phyloP scores from a whole-genome alignment of 2,113 vertebrate species.

The Echinops telfairi region DNA sequence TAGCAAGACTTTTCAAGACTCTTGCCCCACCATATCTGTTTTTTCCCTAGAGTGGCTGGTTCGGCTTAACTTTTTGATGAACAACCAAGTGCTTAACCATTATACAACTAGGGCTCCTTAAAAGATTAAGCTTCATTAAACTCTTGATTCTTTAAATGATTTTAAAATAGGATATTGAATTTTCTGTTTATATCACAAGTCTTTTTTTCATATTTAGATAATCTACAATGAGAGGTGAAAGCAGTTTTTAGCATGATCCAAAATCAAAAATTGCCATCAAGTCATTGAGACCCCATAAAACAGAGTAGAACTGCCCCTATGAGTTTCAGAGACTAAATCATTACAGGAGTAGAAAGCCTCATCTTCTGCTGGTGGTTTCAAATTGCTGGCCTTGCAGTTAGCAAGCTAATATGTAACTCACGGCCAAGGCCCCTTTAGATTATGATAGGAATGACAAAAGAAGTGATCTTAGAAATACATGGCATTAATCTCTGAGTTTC shows the following conservation, averaged over 20 bases:
- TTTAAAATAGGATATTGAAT: slow-evolving; percentile 34
- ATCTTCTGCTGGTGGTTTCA: too few species aligned
- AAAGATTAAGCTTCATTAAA: slow-evolving; percentile 26
- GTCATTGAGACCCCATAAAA: too few species aligned
- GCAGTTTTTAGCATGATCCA: not conserved
- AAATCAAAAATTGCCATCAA: too few species aligned
- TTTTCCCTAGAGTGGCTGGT: not conserved
- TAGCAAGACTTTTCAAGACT: too few species aligned
- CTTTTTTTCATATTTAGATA: slow-evolving; percentile 10
- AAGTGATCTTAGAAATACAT: not conserved
- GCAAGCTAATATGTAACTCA: too few species aligned
- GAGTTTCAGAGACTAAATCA: too few species aligned
- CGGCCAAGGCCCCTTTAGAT: too few species aligned
- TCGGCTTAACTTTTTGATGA: not conserved
- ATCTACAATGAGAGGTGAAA: slow-evolving; percentile 13
- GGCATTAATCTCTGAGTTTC: not conserved
- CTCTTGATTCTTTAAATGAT: slow-evolving; percentile 44
- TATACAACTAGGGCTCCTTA: not conserved
- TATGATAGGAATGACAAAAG: not conserved
- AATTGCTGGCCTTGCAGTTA: too few species aligned
- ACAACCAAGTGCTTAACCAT: not conserved
- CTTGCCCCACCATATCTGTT: too few species aligned
- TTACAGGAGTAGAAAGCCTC: too few species aligned
- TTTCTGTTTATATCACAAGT: not conserved
- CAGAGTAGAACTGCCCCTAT: too few species aligned